Conservation (phyloP, 2,888 invertebrate species). For the Caenorhabditis sp. region DNA sequence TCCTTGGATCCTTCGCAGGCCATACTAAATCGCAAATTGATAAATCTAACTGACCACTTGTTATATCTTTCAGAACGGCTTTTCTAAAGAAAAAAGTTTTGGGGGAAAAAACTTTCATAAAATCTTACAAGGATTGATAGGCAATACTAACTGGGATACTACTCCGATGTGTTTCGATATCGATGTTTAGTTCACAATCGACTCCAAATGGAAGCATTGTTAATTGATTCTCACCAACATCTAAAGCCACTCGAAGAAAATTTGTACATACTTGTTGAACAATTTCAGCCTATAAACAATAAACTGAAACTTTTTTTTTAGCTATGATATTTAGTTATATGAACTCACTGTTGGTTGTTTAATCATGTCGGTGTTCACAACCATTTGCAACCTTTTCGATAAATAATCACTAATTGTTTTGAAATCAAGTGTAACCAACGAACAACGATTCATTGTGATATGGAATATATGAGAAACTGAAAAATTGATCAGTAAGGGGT, state of each 20-base stretch:
- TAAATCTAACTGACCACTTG: slow-evolving; percentile 14
- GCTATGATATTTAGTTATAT: too few species aligned
- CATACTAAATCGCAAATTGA: slow-evolving; percentile 32
- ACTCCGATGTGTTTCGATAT: slow-evolving; percentile 16
- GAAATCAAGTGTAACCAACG: background rate
- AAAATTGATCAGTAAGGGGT: too few species aligned
- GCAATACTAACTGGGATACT: slow-evolving; percentile 16
- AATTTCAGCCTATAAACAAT: slow-evolving; percentile 18
- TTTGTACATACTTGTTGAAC: slow-evolving; percentile 12
- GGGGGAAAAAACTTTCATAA: background rate
- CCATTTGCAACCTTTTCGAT: background rate
- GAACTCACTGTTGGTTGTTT: background rate
- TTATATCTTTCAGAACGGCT: slow-evolving; percentile 19
- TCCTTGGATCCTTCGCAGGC: background rate
- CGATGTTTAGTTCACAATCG: background rate
- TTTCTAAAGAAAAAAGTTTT: slow-evolving; percentile 15
- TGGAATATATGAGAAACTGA: too few species aligned
- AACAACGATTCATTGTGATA: too few species aligned
- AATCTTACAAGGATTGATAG: slow-evolving; percentile 23
- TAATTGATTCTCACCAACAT: slow-evolving; percentile 12
- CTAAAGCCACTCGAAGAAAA: slow-evolving; percentile 14
- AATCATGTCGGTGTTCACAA: background rate
- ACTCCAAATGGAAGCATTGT: slow-evolving; percentile 15
- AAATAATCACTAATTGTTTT: background rate
- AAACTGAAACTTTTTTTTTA: background rate